Evolutionary conservation across 2,113 vertebrate genomes (phyloP).

Genomic region (Varanus salvator): DNA sequence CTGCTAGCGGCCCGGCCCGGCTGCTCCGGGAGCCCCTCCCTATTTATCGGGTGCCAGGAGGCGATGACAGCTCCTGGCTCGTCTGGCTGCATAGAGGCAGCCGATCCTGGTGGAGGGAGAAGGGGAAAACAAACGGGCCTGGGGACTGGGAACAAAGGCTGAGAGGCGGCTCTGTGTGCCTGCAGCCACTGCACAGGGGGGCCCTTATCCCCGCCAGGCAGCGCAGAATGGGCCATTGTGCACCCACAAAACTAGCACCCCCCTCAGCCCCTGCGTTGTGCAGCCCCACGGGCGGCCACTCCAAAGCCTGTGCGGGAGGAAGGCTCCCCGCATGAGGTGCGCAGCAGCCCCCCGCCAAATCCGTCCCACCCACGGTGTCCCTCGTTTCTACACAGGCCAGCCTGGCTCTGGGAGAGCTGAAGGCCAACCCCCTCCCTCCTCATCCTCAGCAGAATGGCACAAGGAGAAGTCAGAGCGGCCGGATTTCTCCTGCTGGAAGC

Average conservation of each 20-base stretch:
- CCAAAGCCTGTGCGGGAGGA: neutral
- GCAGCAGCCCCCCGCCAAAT: fast-evolving
- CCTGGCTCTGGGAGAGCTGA: neutral
- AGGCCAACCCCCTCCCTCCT: neutral
- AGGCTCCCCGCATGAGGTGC: neutral
- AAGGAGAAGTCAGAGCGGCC: neutral
- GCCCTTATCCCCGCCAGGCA: constrained; percentile 26
- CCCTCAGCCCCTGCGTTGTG: neutral
- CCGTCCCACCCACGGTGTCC: neutral
- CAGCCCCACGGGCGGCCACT: neutral
- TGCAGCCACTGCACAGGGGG: constrained; percentile 12
- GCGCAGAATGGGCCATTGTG: constrained; percentile 28
- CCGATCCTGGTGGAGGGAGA: neutral
- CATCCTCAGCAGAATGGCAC: too few relatives aligned
- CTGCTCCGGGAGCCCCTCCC: neutral
- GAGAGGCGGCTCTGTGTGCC: constrained; percentile 31
- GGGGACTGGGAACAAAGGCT: constrained; percentile 9
- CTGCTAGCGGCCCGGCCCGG: neutral
- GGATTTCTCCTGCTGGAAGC: neutral
- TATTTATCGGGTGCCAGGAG: constrained; percentile 20
- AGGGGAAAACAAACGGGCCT: neutral
- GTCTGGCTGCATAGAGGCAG: constrained; percentile 20
- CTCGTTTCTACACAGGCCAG: neutral
- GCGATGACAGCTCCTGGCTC: constrained; percentile 14
- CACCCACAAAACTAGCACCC: constrained; percentile 20